Evolutionary conservation across 2,888 invertebrate species (phyloP).

Genomic region (Amphipoea oculea): DNA sequence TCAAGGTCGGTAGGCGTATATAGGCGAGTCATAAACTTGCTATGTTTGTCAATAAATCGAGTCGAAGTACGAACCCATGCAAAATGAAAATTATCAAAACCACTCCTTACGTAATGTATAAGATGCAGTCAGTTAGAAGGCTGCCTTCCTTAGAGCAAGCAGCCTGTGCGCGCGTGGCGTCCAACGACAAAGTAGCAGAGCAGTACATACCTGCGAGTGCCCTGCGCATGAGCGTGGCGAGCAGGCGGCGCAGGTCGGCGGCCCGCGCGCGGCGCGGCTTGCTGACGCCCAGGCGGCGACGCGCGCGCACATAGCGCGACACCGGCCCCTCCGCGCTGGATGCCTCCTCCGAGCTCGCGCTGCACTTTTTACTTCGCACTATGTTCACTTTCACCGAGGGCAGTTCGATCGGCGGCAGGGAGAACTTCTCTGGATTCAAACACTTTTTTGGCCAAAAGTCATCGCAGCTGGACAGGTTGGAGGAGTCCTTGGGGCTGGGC

Average conservation of each 20-base stretch:
- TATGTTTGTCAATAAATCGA: too few species aligned
- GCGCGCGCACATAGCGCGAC: slow-evolving; percentile 47
- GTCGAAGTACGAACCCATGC: too few species aligned
- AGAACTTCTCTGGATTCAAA: slow-evolving; percentile 75
- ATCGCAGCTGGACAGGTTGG: slow-evolving; percentile 70
- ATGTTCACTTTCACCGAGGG: slow-evolving; percentile 62
- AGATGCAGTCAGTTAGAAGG: background rate
- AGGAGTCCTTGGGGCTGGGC: slow-evolving; percentile 74
- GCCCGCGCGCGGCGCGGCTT: slow-evolving; percentile 69
- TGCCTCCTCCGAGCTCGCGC: slow-evolving; percentile 56
- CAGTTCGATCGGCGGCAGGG: slow-evolving; percentile 74
- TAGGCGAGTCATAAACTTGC: too few species aligned
- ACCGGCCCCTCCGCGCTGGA: slow-evolving; percentile 31
- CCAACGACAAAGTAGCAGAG: background rate
- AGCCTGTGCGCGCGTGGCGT: background rate
- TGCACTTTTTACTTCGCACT: slow-evolving; percentile 60
- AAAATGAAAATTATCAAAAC: too few species aligned
- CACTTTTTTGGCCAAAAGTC: slow-evolving; percentile 78
- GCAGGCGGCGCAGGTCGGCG: slow-evolving; percentile 79
- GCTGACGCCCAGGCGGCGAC: slow-evolving; percentile 69
- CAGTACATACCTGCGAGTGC: slow-evolving; percentile 76
- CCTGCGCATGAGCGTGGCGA: slow-evolving; percentile 79
- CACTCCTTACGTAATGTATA: background rate
- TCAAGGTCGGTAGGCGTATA: too few species aligned
- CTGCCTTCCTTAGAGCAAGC: background rate